Evolutionary conservation across 2,888 invertebrate genomes (phyloP), one percentile per base, ranked within the genome.

Genomic region (Microctonus hyperodae): DNA sequence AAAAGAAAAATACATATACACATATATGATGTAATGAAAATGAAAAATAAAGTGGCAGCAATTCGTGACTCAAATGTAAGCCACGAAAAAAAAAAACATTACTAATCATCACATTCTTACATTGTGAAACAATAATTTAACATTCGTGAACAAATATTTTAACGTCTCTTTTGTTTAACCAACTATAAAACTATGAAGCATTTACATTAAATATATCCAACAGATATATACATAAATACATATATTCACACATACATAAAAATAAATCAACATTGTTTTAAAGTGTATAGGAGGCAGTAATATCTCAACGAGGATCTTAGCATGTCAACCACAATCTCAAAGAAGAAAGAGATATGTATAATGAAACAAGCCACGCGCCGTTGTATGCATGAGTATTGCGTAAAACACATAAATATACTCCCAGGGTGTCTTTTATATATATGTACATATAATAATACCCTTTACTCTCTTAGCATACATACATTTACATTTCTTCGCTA

Each of bases 371-470:
- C 51, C 51, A 51, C 51, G 51, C 51, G 51, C 51, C 51, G 23
- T 23, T 6, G 23, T 22, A 40, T 23, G 35, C n/a, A 60, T 40
- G 59, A 40, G 40, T 28, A 60, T 60, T 48, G 59, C 40, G 25
- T 60, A 48, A 60, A 60, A 48, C 59, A 48, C 59, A 60, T 60
- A 60, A 60, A 60, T 60, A 60, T 60, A 60, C 44, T 23, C 58
- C n/a, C 23, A 37, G 58, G 35, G 58, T 58, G 58, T 58, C 58
- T 58, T 58, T 35, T 20, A 60, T 25, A 20, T 60, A 44, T n/a
- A n/a, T n/a, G n/a, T n/a, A n/a, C n/a, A n/a, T n/a, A n/a, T n/a
- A n/a, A n/a, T 44, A 44, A 44, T 44, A 44, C 16, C 44, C 44
- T 44, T 44, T 44, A 44, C 44, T 44, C 40, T 44, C 48, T 16